Evolutionary conservation across 2,888 invertebrate species (phyloP), one percentile per base, ranked within the genome.

Genomic region (Celastrina argiolus): DNA sequence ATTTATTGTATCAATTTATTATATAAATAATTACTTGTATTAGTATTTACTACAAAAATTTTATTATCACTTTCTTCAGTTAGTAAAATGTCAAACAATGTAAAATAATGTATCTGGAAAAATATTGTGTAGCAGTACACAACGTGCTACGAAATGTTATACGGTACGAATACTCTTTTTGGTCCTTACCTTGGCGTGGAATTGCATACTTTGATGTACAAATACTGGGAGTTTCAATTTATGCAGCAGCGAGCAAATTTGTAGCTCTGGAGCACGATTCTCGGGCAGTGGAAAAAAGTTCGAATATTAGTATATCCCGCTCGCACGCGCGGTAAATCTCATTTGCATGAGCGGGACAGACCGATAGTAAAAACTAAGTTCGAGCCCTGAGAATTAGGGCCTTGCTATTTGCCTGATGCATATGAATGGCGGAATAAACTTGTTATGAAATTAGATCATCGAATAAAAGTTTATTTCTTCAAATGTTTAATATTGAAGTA

Each of bases 121-220:
- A 16, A 18, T 45, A 45, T 45, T 42, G n/a, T 42, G 42, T 42
- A n/a, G 42, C 14, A 42, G 6, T 42, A 42, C 16, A 42, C n/a
- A 42, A 0, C 16, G 7, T 42, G 16, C 42, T 42, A n/a, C n/a
- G 42, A 39, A 14, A 39, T 39, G 4, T 39, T 39, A 14, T 4
- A 39, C n/a, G 16, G 8, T 45, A 18, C 18, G n/a, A 18, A 18
- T n/a, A n/a, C n/a, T n/a, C n/a, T n/a, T n/a, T n/a, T 51, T 22
- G 22, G 14, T 22, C 26, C 14, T 22, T 51, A 51, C 51, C 22
- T 26, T 51, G 22, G 22, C 51, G 51, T 51, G 22, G 51, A 51
- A 51, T 22, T 51, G 51, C 51, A 51, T 51, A 51, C 51, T 51
- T 26, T 51, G 22, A 51, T 51, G 51, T 51, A 51, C 51, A 26